Evolutionary conservation across 2,113 vertebrate species (phyloP).

Genomic region (Bufo gargarizans): DNA sequence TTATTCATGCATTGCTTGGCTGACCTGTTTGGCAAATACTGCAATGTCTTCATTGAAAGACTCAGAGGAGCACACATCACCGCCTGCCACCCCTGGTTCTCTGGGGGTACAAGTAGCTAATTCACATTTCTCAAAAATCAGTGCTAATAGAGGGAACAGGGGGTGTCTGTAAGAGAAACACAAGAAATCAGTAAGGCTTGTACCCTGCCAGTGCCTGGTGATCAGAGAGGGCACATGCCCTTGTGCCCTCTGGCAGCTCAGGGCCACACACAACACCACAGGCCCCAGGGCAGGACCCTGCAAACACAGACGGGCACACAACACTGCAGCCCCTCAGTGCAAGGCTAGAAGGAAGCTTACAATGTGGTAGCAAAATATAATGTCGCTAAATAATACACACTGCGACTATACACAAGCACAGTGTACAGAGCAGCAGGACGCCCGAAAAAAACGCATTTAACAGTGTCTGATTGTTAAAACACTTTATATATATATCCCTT

Average conservation of each 20-base stretch:
- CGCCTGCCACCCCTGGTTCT: conserved; percentile 98
- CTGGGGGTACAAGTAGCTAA: conserved; percentile 99
- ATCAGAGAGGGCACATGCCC: conserved; percentile 21
- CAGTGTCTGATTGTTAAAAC: no score
- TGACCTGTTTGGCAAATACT: conserved; percentile 99
- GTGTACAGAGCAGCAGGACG: no score
- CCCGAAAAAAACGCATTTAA: no score
- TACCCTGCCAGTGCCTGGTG: background rate
- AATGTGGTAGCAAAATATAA: no score
- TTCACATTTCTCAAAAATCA: conserved; percentile 99
- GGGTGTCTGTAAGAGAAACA: conserved; percentile 94
- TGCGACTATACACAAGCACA: no score
- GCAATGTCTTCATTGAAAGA: conserved; percentile 99
- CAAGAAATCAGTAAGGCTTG: conserved; percentile 76
- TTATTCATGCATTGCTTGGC: conserved; percentile 71
- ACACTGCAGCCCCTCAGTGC: background rate
- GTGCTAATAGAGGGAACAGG: conserved; percentile 98
- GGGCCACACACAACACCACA: conserved; percentile 21
- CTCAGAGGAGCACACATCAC: conserved; percentile 98
- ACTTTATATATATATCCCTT: no score
- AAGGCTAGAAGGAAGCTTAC: background rate
- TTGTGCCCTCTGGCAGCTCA: conserved; percentile 52
- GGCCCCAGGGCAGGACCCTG: conserved; percentile 56
- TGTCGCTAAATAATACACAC: no score
- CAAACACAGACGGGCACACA: background rate